Evolutionary conservation across 2,113 vertebrate species (phyloP).

Genomic region (Neogobius melanostomus): DNA sequence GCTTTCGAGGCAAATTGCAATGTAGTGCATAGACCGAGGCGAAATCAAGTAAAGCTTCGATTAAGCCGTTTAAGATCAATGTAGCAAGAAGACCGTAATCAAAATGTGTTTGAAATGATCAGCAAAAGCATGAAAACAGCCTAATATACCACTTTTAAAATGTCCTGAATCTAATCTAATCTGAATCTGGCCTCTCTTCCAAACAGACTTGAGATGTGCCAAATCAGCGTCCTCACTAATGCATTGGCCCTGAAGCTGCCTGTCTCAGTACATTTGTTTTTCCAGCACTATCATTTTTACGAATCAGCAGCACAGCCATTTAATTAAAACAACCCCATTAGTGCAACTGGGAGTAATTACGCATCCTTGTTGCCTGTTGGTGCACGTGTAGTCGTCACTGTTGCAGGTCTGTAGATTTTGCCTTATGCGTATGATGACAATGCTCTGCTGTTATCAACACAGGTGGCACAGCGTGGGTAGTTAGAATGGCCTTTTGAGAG

Average conservation of each 20-base stretch:
- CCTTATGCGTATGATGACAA: slow-evolving; percentile 21
- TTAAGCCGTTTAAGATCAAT: too few relatives aligned
- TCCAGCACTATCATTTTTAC: slow-evolving; percentile 14
- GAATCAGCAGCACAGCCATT: slow-evolving; percentile 31
- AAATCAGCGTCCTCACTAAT: slow-evolving; percentile 20
- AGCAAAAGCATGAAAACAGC: too few relatives aligned
- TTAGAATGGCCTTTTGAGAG: slow-evolving; percentile 32
- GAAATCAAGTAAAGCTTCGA: too few relatives aligned
- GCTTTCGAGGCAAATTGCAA: too few relatives aligned
- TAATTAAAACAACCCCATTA: slow-evolving; percentile 38
- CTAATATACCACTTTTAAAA: not conserved
- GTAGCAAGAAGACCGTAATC: too few relatives aligned
- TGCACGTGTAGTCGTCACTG: slow-evolving; percentile 25
- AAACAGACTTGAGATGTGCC: slow-evolving; percentile 40
- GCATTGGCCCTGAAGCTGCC: slow-evolving; percentile 15
- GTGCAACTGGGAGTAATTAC: slow-evolving; percentile 30
- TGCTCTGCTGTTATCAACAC: slow-evolving; percentile 28
- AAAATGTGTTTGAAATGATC: too few relatives aligned
- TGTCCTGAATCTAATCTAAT: not conserved
- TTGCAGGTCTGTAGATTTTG: slow-evolving; percentile 18
- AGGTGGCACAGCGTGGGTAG: slow-evolving; percentile 35
- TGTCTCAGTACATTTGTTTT: not conserved
- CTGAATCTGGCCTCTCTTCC: slow-evolving; percentile 9
- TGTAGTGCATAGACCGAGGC: too few relatives aligned
- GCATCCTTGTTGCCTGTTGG: slow-evolving; percentile 21